Evolutionary conservation across 2,797 vertebrate species (phyloP).

Genomic region (Orestias chungarensis): DNA sequence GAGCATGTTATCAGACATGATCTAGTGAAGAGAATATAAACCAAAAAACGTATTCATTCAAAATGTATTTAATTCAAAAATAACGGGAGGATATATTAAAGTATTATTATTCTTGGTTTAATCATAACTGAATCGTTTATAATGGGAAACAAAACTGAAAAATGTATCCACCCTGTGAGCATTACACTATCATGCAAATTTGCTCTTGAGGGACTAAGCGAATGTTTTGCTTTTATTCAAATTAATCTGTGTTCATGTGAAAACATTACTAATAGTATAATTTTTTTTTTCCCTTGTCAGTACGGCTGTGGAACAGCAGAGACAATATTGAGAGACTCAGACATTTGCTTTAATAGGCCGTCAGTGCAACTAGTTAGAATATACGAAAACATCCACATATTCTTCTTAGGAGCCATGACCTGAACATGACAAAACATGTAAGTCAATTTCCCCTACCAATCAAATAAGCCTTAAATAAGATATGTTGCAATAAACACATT

Average conservation of each 20-base stretch:
- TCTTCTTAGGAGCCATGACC: conserved; percentile 13
- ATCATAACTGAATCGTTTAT: not conserved
- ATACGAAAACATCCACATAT: conserved; percentile 2
- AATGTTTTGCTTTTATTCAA: conserved; percentile 34
- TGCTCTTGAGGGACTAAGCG: conserved; percentile 31
- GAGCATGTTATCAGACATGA: too few species aligned
- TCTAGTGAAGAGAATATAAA: not conserved
- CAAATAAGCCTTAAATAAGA: conserved; percentile 1
- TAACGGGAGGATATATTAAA: not conserved
- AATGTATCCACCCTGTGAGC: conserved; percentile 26
- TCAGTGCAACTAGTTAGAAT: conserved; percentile 10
- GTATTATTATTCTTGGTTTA: not conserved
- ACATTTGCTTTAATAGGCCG: conserved; percentile 13
- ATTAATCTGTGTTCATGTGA: conserved; percentile 28
- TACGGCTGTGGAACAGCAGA: not conserved
- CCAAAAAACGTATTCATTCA: not conserved
- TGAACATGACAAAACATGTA: conserved; percentile 34
- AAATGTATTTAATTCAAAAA: not conserved
- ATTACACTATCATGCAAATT: not conserved
- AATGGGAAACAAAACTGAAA: not conserved
- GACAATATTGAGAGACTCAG: conserved; percentile 8
- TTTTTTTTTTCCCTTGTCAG: not conserved
- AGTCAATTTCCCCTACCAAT: conserved; percentile 19
- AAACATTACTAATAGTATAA: conserved; percentile 28
- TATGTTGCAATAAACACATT: not conserved